phyloP scores from a whole-genome alignment of 64 coral and sea anemone species.

The Actinia equina region DNA sequence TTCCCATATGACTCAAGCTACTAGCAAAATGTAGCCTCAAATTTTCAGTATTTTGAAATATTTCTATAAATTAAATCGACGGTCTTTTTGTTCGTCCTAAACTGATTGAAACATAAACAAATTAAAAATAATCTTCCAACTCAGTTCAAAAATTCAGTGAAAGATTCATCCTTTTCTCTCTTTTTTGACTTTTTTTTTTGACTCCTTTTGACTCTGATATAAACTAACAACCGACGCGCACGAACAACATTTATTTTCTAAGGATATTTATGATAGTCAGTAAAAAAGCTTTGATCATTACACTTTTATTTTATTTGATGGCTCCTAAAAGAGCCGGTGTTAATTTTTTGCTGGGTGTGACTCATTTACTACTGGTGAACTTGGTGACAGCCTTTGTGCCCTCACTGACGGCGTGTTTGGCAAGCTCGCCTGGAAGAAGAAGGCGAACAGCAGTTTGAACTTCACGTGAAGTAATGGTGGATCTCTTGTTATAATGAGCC shows the following conservation, averaged over 20 bases:
- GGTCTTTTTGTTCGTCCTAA: too few species aligned
- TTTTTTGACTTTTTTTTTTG: neutral
- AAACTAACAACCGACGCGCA: neutral
- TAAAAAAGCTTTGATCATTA: neutral
- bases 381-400: slow-evolving; percentile 62
- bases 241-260: too few species aligned
- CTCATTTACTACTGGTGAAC: slow-evolving; percentile 59
- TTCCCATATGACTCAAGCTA: neutral
- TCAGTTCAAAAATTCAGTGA: too few species aligned
- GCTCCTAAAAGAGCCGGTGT: slow-evolving; percentile 36
- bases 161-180: too few species aligned
- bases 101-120: too few species aligned
- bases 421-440: slow-evolving; percentile 51
- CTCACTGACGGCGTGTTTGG: slow-evolving; percentile 61
- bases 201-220: too few species aligned
- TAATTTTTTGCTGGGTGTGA: neutral
- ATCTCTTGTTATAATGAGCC: slow-evolving; percentile 58
- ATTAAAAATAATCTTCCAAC: too few species aligned
- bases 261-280: too few species aligned
- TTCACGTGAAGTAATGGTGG: slow-evolving; percentile 50
- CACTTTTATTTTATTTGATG: neutral
- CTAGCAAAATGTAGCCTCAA: neutral
- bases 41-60: neutral
- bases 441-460: slow-evolving; percentile 62
- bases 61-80: neutral